phyloP scores from a whole-genome alignment of 2,113 vertebrate genomes.

The Mormyrus iriodes region DNA sequence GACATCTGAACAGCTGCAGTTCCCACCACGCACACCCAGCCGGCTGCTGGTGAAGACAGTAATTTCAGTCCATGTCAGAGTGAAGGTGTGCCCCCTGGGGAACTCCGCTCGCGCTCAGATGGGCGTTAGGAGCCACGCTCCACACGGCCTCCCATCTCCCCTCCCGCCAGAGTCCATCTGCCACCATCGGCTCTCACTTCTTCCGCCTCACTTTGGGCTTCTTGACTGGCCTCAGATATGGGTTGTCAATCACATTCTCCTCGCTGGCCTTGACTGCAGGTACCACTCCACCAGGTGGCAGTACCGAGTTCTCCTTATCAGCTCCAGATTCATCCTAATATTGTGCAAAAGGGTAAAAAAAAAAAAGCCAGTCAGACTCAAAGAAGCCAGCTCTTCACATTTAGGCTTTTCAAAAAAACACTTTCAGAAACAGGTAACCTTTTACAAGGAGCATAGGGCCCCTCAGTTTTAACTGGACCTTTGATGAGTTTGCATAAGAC shows the following conservation, averaged over 20 bases:
- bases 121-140: background rate
- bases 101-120: too few species aligned
- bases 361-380: background rate
- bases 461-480: background rate
- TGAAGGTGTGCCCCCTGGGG: background rate
- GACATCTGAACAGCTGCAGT: background rate
- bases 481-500: background rate
- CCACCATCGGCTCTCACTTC: slow-evolving; percentile 68
- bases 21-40: background rate
- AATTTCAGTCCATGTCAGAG: background rate
- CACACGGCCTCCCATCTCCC: slow-evolving; percentile 13
- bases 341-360: background rate
- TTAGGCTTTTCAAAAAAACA: too few species aligned
- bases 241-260: slow-evolving; percentile 90
- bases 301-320: slow-evolving; percentile 86
- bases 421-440: background rate
- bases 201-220: slow-evolving; percentile 97
- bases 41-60: background rate
- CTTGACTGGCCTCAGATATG: slow-evolving; percentile 92
- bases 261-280: slow-evolving; percentile 73
- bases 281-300: slow-evolving; percentile 74
- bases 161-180: background rate
- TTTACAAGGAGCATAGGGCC: background rate
- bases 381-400: background rate
- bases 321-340: slow-evolving; percentile 78